Conservation (phyloP, 2,797 vertebrate genomes). For the Pangasius mekongensis region DNA sequence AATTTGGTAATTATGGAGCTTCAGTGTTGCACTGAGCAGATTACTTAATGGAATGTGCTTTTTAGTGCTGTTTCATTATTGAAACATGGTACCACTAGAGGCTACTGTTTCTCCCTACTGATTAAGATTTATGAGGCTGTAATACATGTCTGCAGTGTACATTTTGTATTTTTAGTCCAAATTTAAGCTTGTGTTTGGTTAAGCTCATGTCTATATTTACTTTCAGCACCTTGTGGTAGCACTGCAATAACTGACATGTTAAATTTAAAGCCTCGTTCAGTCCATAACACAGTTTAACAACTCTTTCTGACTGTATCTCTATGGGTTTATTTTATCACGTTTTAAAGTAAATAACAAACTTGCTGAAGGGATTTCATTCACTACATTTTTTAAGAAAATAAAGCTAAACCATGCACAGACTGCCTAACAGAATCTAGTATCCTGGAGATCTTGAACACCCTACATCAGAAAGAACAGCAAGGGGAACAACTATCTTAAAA, state of each 20-base stretch:
- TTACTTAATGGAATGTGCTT: constrained; percentile 14
- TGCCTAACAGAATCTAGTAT: constrained; percentile 27
- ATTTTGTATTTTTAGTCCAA: constrained; percentile 53
- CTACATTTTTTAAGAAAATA: constrained; percentile 61
- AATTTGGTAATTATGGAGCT: background rate
- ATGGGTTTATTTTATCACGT: constrained; percentile 68
- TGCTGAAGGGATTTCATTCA: constrained; percentile 72
- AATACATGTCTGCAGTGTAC: constrained; percentile 19
- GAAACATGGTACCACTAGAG: constrained; percentile 21
- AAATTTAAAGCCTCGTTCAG: constrained; percentile 65
- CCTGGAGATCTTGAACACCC: constrained; percentile 50
- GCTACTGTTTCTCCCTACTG: constrained; percentile 28
- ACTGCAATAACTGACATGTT: constrained; percentile 60
- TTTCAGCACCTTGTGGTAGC: constrained; percentile 68
- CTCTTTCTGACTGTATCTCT: constrained; percentile 63
- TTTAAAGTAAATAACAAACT: constrained; percentile 71
- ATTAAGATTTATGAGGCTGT: constrained; percentile 35
- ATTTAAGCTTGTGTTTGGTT: constrained; percentile 56
- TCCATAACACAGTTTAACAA: constrained; percentile 66
- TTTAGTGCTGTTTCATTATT: constrained; percentile 26
- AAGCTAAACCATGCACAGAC: constrained; percentile 9
- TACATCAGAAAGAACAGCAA: constrained; percentile 50
- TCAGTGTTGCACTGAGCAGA: background rate
- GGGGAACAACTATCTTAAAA: constrained; percentile 53
- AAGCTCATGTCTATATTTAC: constrained; percentile 67